These are phyloP conservation scores for Scaptodrosophila latifasciaeformis DNA, from an alignment of 2,888 invertebrate species.

Conservation along the genomic window DNA sequence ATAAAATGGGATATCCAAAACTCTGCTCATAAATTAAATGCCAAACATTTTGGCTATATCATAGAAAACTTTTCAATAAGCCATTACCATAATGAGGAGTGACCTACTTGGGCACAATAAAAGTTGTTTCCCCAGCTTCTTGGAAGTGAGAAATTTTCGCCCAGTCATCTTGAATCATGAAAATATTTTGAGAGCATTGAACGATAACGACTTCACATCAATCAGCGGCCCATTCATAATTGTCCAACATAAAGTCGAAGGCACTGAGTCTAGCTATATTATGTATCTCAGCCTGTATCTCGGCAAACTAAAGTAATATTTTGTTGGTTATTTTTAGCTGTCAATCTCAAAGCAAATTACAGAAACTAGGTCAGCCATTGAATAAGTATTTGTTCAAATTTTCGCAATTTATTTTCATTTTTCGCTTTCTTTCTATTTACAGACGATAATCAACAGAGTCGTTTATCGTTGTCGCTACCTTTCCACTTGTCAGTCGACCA, in stretches of 20 bases:
- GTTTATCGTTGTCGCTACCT: no score
- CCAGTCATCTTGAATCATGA: no score
- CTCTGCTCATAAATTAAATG: conserved; percentile 5
- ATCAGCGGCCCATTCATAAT: conserved; percentile 15
- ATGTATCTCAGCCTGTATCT: no score
- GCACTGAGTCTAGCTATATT: conserved; percentile 12
- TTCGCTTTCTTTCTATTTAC: conserved; percentile 11
- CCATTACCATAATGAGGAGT: conserved; percentile 13
- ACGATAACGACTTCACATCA: conserved; percentile 11
- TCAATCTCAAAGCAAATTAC: background rate
- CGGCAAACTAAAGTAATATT: no score
- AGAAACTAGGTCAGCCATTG: conserved; percentile 60
- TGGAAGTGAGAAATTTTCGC: no score
- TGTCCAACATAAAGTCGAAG: conserved; percentile 1
- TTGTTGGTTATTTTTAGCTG: conserved; percentile 1
- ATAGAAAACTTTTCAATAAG: conserved; percentile 11
- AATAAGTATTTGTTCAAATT: conserved; percentile 46
- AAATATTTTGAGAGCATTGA: no score
- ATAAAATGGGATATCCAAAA: conserved; percentile 2
- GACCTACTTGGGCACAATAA: conserved; percentile 31
- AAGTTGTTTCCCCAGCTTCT: conserved; percentile 12
- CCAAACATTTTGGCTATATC: no score
- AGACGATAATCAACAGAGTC: conserved; percentile 21
- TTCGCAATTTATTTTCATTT: no score
- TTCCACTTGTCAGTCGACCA: no score